A percentile compares a stretch with the other conserved stretches of the same genome.
phyloP scores from a whole-genome alignment of 2,888 invertebrate genomes.

The Eupeodes luniger region DNA sequence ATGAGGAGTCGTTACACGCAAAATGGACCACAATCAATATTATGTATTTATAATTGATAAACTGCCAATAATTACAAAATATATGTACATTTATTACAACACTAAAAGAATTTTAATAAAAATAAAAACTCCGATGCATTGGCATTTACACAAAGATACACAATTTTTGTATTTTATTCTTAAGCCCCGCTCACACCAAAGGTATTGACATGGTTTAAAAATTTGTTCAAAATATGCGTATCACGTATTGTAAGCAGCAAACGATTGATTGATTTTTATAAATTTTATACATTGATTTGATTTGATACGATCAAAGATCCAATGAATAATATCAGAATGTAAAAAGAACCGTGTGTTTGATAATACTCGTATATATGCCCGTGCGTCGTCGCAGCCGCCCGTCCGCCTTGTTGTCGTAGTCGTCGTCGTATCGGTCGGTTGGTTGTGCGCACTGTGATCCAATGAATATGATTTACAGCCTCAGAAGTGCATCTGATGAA shows the following conservation, averaged over 20 bases:
- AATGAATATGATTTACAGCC: conserved; percentile 67
- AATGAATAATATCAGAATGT: not conserved
- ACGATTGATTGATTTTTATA: conserved; percentile 50
- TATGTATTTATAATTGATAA: conserved; percentile 38
- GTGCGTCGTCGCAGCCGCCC: not conserved
- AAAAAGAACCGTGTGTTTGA: not conserved
- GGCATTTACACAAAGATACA: conserved; percentile 20
- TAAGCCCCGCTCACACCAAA: conserved; percentile 26
- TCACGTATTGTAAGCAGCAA: conserved; percentile 62
- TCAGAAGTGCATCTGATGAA: conserved; percentile 76
- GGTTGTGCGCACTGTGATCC: not conserved
- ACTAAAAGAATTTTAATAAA: conserved; percentile 42
- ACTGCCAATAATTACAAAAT: conserved; percentile 45
- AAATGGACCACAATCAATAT: conserved; percentile 49
- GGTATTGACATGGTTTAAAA: conserved; percentile 66
- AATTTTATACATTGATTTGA: conserved; percentile 50
- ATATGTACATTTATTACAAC: conserved; percentile 26
- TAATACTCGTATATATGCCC: not conserved
- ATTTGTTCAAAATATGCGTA: conserved; percentile 66
- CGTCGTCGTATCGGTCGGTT: too few relatives aligned
- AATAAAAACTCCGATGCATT: not conserved
- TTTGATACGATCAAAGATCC: conserved; percentile 11
- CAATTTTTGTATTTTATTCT: conserved; percentile 22
- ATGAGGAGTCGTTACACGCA: conserved; percentile 54
- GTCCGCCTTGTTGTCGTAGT: too few relatives aligned